These are phyloP conservation scores for Spisula solida DNA, from an alignment of 2,888 invertebrate species.

Conservation along the genomic window DNA sequence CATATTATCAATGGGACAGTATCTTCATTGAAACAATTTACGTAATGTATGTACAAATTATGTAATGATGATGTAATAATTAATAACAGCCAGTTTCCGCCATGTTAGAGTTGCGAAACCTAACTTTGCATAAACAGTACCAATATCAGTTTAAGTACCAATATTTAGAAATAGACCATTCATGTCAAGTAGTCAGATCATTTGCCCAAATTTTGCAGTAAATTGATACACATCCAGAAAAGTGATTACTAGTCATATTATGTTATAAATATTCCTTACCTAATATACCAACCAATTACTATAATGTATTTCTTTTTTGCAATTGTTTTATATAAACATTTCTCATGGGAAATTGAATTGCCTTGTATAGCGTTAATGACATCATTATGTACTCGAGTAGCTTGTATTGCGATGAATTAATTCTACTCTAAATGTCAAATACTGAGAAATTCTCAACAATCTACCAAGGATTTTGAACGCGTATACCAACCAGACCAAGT, in stretches of 20 bases:
- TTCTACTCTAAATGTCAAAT: neutral
- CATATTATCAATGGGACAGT: too few species aligned
- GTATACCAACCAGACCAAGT: neutral
- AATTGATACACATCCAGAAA: neutral
- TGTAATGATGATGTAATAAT: too few species aligned
- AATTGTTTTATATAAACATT: neutral
- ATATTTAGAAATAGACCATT: neutral
- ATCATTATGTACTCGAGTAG: neutral
- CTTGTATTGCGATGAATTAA: neutral
- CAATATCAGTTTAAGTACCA: too few species aligned
- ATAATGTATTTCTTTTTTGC: neutral
- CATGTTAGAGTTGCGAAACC: too few species aligned
- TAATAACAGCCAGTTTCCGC: too few species aligned
- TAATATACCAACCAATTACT: neutral
- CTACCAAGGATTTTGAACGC: neutral
- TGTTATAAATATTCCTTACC: neutral
- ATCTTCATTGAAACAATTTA: too few species aligned
- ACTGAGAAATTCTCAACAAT: neutral
- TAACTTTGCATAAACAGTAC: too few species aligned
- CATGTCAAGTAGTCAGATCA: neutral
- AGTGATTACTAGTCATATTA: neutral
- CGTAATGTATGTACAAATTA: too few species aligned
- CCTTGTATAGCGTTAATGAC: neutral
- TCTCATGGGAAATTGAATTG: conserved; percentile 4
- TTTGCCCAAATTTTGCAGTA: neutral